These are phyloP conservation scores for Pyrrhia umbra DNA, from an alignment of 2,888 invertebrate species.

Conservation along the genomic window DNA sequence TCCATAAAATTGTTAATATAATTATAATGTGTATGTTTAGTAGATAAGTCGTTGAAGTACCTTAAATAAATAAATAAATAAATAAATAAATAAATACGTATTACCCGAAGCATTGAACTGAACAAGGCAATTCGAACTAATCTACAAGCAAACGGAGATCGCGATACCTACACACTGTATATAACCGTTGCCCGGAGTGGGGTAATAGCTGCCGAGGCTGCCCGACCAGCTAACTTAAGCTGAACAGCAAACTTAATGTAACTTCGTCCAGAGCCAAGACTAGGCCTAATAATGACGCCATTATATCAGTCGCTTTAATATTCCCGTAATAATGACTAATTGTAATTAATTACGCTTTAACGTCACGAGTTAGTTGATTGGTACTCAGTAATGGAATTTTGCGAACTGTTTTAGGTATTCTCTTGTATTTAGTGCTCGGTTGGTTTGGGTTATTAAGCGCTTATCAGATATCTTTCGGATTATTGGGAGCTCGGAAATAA, in stretches of 20 bases:
- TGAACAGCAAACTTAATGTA: conserved; percentile 78
- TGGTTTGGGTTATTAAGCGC: background rate
- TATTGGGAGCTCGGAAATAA: conserved; percentile 3
- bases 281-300: conserved; percentile 69
- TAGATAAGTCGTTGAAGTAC: too few species aligned
- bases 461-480: conserved; percentile 25
- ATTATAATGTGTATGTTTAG: too few species aligned
- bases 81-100: too few species aligned
- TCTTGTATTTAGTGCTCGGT: conserved; percentile 2
- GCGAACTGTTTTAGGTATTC: conserved; percentile 1
- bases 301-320: conserved; percentile 62
- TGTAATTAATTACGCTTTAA: conserved; percentile 28
- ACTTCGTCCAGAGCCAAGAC: conserved; percentile 68
- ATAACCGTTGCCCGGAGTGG: conserved; percentile 45
- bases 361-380: conserved; percentile 19
- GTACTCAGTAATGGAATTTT: conserved; percentile 12
- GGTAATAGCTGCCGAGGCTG: conserved; percentile 67
- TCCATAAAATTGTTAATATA: too few species aligned
- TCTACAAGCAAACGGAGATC: conserved; percentile 71
- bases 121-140: conserved; percentile 77
- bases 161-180: conserved; percentile 50
- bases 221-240: conserved; percentile 74
- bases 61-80: too few species aligned
- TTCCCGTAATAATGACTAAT: conserved; percentile 43
- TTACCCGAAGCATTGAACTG: conserved; percentile 75